Conservation (phyloP, 2,113 vertebrate species). For the Chunga burmeisteri region DNA sequence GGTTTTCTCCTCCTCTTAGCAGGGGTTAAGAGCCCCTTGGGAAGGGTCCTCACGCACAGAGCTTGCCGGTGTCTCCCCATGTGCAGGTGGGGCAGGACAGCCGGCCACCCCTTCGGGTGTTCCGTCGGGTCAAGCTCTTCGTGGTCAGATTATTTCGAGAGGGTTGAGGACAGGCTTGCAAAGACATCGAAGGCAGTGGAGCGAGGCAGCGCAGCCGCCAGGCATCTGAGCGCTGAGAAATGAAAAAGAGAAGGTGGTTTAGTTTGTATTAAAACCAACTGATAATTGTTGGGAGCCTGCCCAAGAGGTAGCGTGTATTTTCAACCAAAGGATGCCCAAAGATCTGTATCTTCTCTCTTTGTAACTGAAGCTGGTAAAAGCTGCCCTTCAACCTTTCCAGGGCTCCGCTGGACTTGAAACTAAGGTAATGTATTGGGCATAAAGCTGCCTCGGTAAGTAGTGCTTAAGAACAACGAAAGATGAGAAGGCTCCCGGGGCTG, state of each 20-base stretch:
- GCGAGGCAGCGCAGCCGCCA: not conserved
- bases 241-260: not conserved
- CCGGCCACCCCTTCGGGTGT: too few relatives aligned
- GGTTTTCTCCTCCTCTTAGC: not conserved
- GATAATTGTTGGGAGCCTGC: not conserved
- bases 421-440: not conserved
- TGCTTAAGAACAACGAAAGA: not conserved
- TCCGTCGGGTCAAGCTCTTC: not conserved
- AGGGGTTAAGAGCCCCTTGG: not conserved
- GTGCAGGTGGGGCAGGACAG: not conserved
- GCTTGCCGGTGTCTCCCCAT: rapidly evolving
- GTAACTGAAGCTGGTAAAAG: not conserved
- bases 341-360: not conserved
- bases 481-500: not conserved
- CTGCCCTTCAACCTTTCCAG: not conserved
- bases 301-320: not conserved
- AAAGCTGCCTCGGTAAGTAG: not conserved
- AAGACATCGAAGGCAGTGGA: not conserved
- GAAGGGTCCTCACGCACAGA: rapidly evolving
- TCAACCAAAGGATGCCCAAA: not conserved
- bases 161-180: not conserved
- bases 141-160: not conserved
- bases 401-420: not conserved
- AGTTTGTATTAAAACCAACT: not conserved
- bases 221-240: not conserved